These are phyloP conservation scores for Diadophis punctatus DNA, from an alignment of 2,113 vertebrate genomes.

Conservation along the genomic window DNA sequence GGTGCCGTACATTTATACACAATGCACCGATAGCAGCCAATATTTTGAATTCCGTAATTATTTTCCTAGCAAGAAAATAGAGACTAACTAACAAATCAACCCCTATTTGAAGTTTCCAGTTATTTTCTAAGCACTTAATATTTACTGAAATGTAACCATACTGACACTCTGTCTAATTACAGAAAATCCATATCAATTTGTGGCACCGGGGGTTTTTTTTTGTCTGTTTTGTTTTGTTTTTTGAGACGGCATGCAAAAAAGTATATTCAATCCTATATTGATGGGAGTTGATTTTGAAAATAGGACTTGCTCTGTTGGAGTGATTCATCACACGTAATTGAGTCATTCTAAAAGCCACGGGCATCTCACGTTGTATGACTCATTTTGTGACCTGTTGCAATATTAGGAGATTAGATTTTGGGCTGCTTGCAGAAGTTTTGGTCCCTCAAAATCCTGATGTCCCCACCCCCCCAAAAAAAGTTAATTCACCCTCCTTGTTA, in stretches of 20 bases:
- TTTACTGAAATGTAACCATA: not conserved
- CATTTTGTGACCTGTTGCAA: not conserved
- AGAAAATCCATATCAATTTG: conserved; percentile 14
- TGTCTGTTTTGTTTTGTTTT: not conserved
- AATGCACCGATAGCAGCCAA: conserved; percentile 27
- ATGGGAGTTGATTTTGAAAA: conserved; percentile 22
- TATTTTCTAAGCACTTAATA: conserved; percentile 45
- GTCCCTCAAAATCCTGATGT: not conserved
- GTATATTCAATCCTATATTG: conserved; percentile 8
- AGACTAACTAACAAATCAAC: not conserved
- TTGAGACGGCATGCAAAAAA: conserved; percentile 32
- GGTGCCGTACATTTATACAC: conserved; percentile 39
- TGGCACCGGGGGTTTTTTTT: not conserved
- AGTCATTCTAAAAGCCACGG: conserved; percentile 14
- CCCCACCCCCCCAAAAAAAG: not conserved
- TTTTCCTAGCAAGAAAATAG: not conserved
- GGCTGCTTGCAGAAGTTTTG: not conserved
- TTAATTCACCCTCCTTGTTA: not conserved
- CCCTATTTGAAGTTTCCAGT: not conserved
- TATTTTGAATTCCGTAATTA: not conserved
- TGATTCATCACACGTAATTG: conserved; percentile 31
- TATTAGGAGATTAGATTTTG: not conserved
- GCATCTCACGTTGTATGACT: not conserved
- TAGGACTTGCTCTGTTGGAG: conserved; percentile 32
- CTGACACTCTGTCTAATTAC: not conserved